These are phyloP conservation scores for Tretioscincus oriximinensis DNA, from an alignment of 2,113 vertebrate species.

Conservation along the genomic window DNA sequence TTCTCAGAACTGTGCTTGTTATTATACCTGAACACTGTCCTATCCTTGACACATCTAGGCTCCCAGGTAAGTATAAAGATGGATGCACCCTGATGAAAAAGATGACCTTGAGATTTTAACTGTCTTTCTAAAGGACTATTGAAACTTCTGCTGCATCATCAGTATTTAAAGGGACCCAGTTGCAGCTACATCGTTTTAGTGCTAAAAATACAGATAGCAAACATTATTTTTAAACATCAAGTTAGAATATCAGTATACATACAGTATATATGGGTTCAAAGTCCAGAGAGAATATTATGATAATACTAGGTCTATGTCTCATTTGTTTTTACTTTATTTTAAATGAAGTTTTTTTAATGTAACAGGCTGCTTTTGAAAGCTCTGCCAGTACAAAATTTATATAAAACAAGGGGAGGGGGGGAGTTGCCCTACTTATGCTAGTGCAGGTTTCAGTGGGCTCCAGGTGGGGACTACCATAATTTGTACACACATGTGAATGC, in stretches of 20 bases:
- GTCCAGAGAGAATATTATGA: not conserved
- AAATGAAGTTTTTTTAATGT: too few species aligned
- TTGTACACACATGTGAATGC: too few species aligned
- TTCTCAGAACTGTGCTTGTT: conserved; percentile 23
- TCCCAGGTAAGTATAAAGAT: conserved; percentile 24
- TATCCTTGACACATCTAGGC: conserved; percentile 30
- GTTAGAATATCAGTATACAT: too few species aligned
- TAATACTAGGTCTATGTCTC: too few species aligned
- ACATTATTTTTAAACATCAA: not conserved
- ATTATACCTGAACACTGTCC: conserved; percentile 30
- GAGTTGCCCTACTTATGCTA: too few species aligned
- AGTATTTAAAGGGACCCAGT: conserved; percentile 11
- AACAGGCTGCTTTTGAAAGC: too few species aligned
- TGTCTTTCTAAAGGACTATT: not conserved
- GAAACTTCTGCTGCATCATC: not conserved
- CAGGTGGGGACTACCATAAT: too few species aligned
- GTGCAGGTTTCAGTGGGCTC: too few species aligned
- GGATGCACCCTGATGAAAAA: conserved; percentile 19
- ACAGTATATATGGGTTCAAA: not conserved
- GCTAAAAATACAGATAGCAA: not conserved
- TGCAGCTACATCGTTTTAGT: not conserved
- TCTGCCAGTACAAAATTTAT: too few species aligned
- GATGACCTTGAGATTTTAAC: conserved; percentile 36
- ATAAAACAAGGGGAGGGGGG: too few species aligned
- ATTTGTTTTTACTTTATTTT: too few species aligned